phyloP scores from a whole-genome alignment of 1,140 invertebrate genomes.

The Drosophila kepulauana region DNA sequence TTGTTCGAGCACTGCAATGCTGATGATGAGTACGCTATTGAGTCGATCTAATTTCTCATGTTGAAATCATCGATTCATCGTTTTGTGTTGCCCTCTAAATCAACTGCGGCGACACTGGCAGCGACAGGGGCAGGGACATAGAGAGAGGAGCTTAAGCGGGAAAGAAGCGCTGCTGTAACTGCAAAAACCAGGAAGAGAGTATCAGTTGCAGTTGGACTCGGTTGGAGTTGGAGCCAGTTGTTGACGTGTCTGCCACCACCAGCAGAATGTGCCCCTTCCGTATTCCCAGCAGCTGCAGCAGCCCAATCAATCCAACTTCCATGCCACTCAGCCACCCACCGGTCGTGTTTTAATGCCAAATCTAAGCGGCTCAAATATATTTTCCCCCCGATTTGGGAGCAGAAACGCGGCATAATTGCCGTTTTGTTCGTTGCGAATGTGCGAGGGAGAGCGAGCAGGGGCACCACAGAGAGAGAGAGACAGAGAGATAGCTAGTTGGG shows the following conservation, averaged over 20 bases:
- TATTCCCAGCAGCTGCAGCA: constrained; percentile 22
- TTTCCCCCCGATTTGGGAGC: constrained; percentile 67
- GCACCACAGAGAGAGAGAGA: background rate
- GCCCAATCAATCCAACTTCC: constrained; percentile 68
- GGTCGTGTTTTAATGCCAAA: constrained; percentile 65
- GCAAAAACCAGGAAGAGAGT: constrained; percentile 21
- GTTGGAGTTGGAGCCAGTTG: constrained; percentile 28
- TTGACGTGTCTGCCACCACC: constrained; percentile 27
- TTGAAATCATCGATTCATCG: constrained; percentile 82
- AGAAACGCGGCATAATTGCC: constrained; percentile 81
- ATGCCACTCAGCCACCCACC: constrained; percentile 57
- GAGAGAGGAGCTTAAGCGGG: background rate
- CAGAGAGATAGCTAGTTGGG: background rate
- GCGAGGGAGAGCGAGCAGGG: constrained; percentile 22
- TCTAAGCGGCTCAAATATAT: constrained; percentile 78
- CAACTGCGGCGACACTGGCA: constrained; percentile 55
- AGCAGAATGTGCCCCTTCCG: background rate
- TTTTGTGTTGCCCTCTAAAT: constrained; percentile 73
- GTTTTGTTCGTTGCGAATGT: constrained; percentile 59
- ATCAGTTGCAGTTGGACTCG: constrained; percentile 23
- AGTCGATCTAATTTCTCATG: constrained; percentile 81
- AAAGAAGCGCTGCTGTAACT: constrained; percentile 17
- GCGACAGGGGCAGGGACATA: constrained; percentile 11
- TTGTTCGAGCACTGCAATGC: constrained; percentile 30
- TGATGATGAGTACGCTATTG: constrained; percentile 69